A percentile compares a stretch with the other conserved stretches of the same genome.
Evolutionary conservation across 2,888 invertebrate species (phyloP).

Genomic region (Cyaniris semiargus): DNA sequence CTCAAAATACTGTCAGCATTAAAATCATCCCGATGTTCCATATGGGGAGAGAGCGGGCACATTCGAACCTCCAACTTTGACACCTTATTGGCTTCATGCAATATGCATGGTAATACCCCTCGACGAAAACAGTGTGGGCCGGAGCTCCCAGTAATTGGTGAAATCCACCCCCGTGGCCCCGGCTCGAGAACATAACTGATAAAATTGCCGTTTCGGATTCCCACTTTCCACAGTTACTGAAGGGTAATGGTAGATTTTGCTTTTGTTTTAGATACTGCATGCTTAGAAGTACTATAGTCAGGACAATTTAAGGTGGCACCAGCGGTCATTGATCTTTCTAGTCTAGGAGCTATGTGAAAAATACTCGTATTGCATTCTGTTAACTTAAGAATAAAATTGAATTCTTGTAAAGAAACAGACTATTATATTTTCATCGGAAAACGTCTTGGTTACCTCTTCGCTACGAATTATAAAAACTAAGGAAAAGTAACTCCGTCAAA

Average conservation of each 20-base stretch:
- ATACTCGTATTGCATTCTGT: too few species aligned
- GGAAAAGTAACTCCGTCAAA: too few species aligned
- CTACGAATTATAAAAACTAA: too few species aligned
- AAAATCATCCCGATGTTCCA: conserved; percentile 45
- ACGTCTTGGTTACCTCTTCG: too few species aligned
- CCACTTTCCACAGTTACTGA: background rate
- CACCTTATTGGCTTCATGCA: conserved; percentile 70
- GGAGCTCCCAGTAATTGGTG: conserved; percentile 56
- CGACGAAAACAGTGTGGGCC: conserved; percentile 49
- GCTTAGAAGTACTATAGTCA: too few species aligned
- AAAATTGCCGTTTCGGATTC: conserved; percentile 3
- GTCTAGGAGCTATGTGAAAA: too few species aligned
- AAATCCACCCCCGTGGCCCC: conserved; percentile 45
- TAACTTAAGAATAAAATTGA: too few species aligned
- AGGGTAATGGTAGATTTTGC: background rate
- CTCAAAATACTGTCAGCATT: conserved; percentile 38
- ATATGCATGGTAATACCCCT: conserved; percentile 70
- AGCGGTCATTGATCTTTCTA: too few species aligned
- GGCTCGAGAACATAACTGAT: conserved; percentile 32
- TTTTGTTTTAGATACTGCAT: background rate
- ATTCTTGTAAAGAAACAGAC: too few species aligned
- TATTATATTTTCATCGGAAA: too few species aligned
- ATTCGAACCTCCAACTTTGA: conserved; percentile 57
- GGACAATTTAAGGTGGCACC: too few species aligned
- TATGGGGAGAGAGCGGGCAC: conserved; percentile 42